These are phyloP conservation scores for Drosophila ezoana DNA, from an alignment of 2,888 invertebrate genomes.

Conservation along the genomic window DNA sequence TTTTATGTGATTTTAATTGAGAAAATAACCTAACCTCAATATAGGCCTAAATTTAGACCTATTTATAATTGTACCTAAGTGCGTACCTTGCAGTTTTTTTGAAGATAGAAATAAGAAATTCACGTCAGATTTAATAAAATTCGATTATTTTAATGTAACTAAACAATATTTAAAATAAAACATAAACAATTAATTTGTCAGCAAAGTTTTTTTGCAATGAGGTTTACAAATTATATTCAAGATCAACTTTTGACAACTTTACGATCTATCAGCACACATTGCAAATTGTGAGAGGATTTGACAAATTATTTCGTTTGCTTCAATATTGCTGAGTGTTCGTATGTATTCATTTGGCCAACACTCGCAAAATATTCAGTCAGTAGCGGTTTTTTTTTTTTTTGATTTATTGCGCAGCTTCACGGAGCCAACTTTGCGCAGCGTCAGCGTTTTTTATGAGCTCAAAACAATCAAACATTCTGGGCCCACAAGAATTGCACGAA, in stretches of 20 bases:
- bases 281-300: slow-evolving; percentile 12
- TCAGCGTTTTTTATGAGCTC: slow-evolving; percentile 67
- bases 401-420: slow-evolving; percentile 58
- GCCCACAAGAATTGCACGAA: slow-evolving; percentile 26
- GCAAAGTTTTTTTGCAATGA: background rate
- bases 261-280: slow-evolving; percentile 11
- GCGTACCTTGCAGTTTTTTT: no score
- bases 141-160: no score
- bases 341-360: slow-evolving; percentile 6
- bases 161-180: background rate
- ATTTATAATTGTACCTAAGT: no score
- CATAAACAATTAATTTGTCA: no score
- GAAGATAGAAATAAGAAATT: no score
- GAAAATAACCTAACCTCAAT: no score
- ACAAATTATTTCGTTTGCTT: slow-evolving; percentile 36
- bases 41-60: no score
- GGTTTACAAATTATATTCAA: background rate
- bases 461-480: slow-evolving; percentile 36
- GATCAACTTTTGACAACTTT: slow-evolving; percentile 4
- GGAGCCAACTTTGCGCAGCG: slow-evolving; percentile 55
- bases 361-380: slow-evolving; percentile 11
- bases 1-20: no score
- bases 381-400: slow-evolving; percentile 4
- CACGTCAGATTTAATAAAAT: no score
- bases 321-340: slow-evolving; percentile 21